Evolutionary conservation across 2,888 invertebrate species (phyloP), one percentile per base, ranked within the genome.

Genomic region (Julus scanicus): DNA sequence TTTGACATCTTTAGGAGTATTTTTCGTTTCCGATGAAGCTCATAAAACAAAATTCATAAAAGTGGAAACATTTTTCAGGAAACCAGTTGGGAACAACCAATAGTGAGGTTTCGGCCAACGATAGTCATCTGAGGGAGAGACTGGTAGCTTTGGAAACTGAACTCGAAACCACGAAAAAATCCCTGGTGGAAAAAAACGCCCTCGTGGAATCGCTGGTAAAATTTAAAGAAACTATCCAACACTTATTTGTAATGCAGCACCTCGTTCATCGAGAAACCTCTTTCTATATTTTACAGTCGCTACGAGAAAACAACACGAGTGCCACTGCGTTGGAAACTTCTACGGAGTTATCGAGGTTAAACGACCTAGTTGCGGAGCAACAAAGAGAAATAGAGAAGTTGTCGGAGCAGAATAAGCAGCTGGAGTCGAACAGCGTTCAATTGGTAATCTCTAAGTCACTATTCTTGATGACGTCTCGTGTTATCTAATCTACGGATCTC

Each of bases 141-240:
- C 40, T 48, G 9, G 48, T 48, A 39, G 37, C 44, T 17, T 37
- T 88, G 84, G 44, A 88, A 39, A 40, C 13, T 1, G 88, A 88
- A 48, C 48, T 88, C 13, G 48, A 49, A 44, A n/a, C n/a, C n/a
- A 84, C 44, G 39, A 40, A 48, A 39, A 20, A 3, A 17, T 44
- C 20, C 2, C 13, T 88, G 17, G 15, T 44, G 8, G 88, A 88
- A 88, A 88, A 84, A 39, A 48, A 84, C 15, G 44, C 40, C 15
- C 29, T 49, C 40, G 20, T 84, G 44, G 80, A 44, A 29, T 40
- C 83, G 0, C 40, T 48, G 48, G 88, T 83, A 37, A 63, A 29
- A 71, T 44, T 8, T 44, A 44, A 44, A 44, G 29, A 29, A 29
- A 29, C 29, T 1, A 44, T 5, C 44, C 5, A 44, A 44, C 5